Conservation (phyloP, 1,140 invertebrate species). For the Bombus confusus region DNA sequence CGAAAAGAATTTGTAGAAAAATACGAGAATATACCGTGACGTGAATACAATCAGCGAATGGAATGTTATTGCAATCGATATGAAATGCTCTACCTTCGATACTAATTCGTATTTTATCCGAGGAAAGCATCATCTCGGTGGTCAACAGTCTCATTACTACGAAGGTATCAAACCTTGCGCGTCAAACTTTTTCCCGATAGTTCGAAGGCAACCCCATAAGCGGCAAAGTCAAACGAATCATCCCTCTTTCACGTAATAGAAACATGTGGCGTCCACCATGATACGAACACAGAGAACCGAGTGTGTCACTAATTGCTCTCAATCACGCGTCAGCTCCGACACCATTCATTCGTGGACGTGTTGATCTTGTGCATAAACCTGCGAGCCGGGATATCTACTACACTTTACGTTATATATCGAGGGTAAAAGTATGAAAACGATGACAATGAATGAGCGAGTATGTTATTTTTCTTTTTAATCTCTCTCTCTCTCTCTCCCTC, state of each 20-base stretch:
- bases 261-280: too few relatives aligned
- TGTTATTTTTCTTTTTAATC: not conserved
- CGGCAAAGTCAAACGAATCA: conserved; percentile 10
- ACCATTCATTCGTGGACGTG: not conserved
- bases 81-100: not conserved
- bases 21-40: conserved; percentile 31
- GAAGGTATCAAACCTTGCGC: conserved; percentile 21
- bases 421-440: conserved; percentile 45
- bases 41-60: conserved; percentile 43
- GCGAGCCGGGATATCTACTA: conserved; percentile 47
- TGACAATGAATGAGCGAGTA: conserved; percentile 55
- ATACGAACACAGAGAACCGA: not conserved
- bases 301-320: not conserved
- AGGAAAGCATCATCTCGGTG: conserved; percentile 54
- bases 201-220: conserved; percentile 49
- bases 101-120: conserved; percentile 1
- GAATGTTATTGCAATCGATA: conserved; percentile 42
- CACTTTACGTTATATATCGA: conserved; percentile 16
- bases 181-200: conserved; percentile 55
- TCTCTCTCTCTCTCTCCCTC: not conserved
- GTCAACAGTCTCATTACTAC: conserved; percentile 48
- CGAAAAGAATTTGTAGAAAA: conserved; percentile 17
- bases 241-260: conserved; percentile 12
- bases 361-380: conserved; percentile 18
- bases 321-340: not conserved